Evolutionary conservation across 53 echinoderm and acorn worm species (phyloP).

Genomic region (Temnopleurus reevesii): DNA sequence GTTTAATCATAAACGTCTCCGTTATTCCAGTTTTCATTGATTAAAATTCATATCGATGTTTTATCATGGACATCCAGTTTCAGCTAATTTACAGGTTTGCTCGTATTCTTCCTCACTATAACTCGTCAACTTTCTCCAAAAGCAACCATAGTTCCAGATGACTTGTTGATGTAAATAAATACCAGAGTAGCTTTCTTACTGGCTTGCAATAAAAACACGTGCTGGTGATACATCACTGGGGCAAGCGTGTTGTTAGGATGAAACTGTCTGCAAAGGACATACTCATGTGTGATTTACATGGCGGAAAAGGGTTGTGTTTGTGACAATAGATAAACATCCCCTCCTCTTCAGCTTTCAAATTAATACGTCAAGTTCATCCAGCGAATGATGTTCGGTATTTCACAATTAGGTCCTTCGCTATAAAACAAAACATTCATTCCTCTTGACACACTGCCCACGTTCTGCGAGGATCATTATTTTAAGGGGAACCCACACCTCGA

Average conservation of each 20-base stretch:
- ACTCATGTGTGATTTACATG: conserved; percentile 46
- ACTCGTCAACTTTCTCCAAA: neutral
- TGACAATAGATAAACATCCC: conserved; percentile 26
- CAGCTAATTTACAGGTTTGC: neutral
- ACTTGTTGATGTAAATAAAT: conserved; percentile 44
- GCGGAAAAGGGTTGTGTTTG: conserved; percentile 36
- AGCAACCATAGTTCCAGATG: conserved; percentile 17
- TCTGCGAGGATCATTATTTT: too few relatives aligned
- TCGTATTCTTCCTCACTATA: neutral
- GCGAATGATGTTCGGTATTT: conserved; percentile 1
- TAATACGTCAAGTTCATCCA: neutral
- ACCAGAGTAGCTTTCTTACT: neutral
- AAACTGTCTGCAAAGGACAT: conserved; percentile 26
- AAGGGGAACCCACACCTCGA: too few relatives aligned
- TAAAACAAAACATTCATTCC: conserved; percentile 34
- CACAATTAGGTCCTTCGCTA: conserved; percentile 6
- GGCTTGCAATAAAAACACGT: conserved; percentile 11
- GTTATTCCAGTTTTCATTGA: neutral
- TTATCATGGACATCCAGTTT: neutral
- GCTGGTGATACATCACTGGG: neutral
- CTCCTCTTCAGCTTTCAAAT: neutral
- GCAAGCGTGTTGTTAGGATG: conserved; percentile 1
- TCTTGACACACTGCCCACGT: neutral
- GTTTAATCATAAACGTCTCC: too few relatives aligned
- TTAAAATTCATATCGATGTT: neutral